Evolutionary conservation across 1,140 invertebrate genomes (phyloP), one percentile per base, ranked within the genome.

Genomic region (Drosophila nigromelanica): DNA sequence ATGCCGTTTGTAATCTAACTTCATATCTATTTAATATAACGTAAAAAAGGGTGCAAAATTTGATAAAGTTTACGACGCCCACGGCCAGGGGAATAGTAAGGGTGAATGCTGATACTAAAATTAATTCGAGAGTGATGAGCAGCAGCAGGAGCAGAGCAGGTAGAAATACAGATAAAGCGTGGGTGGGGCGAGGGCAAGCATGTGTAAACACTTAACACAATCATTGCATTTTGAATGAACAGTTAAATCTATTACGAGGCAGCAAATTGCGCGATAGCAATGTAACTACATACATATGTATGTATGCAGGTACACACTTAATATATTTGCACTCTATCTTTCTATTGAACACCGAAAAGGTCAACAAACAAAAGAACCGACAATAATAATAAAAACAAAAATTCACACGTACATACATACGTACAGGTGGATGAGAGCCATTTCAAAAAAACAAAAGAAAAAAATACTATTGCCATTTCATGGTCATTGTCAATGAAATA

Each of bases 401-500:
- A 72, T 76, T 87, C 78, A 85, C 81, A 85, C 78, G 56, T 78
- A 87, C 54, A 48, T 8, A 35, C 27, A 6, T 35, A 10, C 2
- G 8, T 35, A 27, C 18, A 24, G 43, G 12, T 39, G 27, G 61
- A 67, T 63, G 67, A 52, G 67, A 70, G 66, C 54, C 8, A 66
- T 76, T 59, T 63, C 35, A 56, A 64, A 56, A 64, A 71, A 55
- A 58, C 33, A 35, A 35, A 35, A 35, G 8, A 7, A 35, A 35
- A 35, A 35, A 54, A 37, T 64, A 64, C 63, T 33, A 40, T 33
- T 64, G 74, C 73, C 62, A 89, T 87, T 86, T 86, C 82, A 86
- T 73, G 83, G 82, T 86, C 82, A 87, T 66, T 86, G 83, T 61
- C 78, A 87, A 68, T 76, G 82, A 85, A 85, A 75, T 86, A 78